Conservation (phyloP, 1,140 invertebrate species). For the Oryzaephilus surinamensis region DNA sequence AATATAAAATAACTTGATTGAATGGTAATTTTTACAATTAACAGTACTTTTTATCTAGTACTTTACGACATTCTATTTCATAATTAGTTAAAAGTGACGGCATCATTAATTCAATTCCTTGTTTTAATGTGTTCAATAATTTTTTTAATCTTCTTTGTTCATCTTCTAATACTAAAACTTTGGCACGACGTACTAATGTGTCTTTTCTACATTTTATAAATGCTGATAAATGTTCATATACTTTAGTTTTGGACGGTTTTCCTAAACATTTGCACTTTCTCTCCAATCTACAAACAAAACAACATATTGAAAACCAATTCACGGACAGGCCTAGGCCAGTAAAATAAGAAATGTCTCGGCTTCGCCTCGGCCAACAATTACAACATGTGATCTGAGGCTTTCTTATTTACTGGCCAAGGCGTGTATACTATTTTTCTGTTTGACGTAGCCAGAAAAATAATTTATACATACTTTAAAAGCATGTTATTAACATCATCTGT, state of each 20-base stretch:
- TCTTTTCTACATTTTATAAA: conserved; percentile 58
- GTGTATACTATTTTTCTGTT: too few species aligned
- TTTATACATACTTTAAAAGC: conserved; percentile 45
- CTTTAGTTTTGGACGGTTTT: conserved; percentile 42
- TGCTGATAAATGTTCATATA: conserved; percentile 51
- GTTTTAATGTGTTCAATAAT: conserved; percentile 43
- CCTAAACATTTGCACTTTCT: conserved; percentile 36
- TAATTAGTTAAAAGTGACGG: conserved; percentile 45
- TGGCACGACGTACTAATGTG: conserved; percentile 53
- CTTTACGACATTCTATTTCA: conserved; percentile 45
- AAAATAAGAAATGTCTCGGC: too few species aligned
- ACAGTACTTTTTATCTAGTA: conserved; percentile 45
- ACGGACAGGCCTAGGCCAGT: too few species aligned
- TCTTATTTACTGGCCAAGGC: too few species aligned
- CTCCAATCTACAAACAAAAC: conserved; percentile 51
- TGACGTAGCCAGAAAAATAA: too few species aligned
- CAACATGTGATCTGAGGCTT: too few species aligned
- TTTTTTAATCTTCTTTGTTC: conserved; percentile 46
- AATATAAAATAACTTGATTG: conserved; percentile 5
- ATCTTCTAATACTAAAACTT: conserved; percentile 50
- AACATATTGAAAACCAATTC: background rate
- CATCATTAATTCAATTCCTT: conserved; percentile 46
- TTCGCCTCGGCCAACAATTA: too few species aligned
- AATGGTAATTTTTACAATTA: background rate
- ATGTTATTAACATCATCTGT: conserved; percentile 48